Conservation (phyloP, 2,113 vertebrate genomes). For the Plectropomus leopardus region DNA sequence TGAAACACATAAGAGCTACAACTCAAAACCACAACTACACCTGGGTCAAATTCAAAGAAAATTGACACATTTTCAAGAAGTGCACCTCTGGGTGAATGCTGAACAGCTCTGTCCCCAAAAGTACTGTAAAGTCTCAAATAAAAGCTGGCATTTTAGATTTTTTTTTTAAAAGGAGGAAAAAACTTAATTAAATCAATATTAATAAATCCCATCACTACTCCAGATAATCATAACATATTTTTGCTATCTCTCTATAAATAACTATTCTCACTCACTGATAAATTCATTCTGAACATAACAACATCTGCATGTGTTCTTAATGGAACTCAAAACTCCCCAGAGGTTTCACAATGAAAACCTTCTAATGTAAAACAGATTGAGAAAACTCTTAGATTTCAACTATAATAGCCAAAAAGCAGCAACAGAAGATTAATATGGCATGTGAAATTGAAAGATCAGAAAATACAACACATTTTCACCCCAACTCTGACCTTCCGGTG, state of each 20-base stretch:
- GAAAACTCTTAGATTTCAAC: neutral
- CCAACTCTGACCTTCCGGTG: no score
- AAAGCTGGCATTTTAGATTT: neutral
- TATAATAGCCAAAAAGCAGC: neutral
- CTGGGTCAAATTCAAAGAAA: neutral
- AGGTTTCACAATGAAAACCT: no score
- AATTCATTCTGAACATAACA: neutral
- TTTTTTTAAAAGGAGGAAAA: neutral
- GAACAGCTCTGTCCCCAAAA: neutral
- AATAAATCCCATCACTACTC: neutral
- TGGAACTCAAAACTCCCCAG: neutral
- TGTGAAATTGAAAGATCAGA: neutral
- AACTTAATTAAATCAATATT: neutral
- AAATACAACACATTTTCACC: no score
- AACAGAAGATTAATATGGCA: neutral
- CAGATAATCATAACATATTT: neutral
- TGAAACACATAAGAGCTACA: conserved; percentile 6
- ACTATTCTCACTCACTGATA: neutral
- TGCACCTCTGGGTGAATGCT: neutral
- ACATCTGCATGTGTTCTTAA: neutral
- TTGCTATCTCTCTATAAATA: neutral
- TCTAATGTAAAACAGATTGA: neutral
- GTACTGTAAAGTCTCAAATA: neutral
- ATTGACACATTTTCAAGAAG: neutral
- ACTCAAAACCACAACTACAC: conserved; percentile 6